These are phyloP conservation scores for Silurus aristotelis DNA, from an alignment of 2,797 vertebrate species.

Conservation along the genomic window DNA sequence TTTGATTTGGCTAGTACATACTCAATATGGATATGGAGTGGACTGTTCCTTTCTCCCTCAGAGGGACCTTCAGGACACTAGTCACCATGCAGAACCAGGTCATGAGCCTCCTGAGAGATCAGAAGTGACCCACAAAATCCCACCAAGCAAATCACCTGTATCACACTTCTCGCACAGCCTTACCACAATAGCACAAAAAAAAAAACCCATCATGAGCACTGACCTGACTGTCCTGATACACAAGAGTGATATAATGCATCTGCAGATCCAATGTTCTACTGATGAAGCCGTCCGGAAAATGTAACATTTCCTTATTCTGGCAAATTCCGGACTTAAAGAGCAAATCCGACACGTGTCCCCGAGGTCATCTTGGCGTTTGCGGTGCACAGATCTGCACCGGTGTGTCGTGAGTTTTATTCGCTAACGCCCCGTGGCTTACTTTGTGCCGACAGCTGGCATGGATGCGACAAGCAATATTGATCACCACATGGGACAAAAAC, in stretches of 20 bases:
- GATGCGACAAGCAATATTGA: conserved; percentile 54
- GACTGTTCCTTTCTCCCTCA: background rate
- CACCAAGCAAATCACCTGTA: background rate
- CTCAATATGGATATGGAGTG: background rate
- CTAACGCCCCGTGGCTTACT: conserved; percentile 56
- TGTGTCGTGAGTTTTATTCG: conserved; percentile 61
- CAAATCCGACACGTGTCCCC: background rate
- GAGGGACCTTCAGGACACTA: background rate
- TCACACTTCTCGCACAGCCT: background rate
- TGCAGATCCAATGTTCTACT: background rate
- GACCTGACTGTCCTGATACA: background rate
- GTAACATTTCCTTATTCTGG: background rate
- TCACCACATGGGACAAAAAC: conserved; percentile 57
- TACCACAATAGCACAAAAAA: background rate
- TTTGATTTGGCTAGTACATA: too few species aligned
- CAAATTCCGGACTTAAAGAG: background rate
- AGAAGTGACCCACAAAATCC: conserved; percentile 1
- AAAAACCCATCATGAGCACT: background rate
- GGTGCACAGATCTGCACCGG: conserved; percentile 18
- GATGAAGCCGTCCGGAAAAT: background rate
- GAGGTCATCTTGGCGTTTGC: background rate
- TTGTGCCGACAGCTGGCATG: conserved; percentile 70
- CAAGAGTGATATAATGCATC: background rate
- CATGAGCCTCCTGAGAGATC: background rate
- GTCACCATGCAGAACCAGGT: background rate